Evolutionary conservation across 2,113 vertebrate species (phyloP), one percentile per base, ranked within the genome.

Genomic region (Sinocyclocheilus anophthalmus): DNA sequence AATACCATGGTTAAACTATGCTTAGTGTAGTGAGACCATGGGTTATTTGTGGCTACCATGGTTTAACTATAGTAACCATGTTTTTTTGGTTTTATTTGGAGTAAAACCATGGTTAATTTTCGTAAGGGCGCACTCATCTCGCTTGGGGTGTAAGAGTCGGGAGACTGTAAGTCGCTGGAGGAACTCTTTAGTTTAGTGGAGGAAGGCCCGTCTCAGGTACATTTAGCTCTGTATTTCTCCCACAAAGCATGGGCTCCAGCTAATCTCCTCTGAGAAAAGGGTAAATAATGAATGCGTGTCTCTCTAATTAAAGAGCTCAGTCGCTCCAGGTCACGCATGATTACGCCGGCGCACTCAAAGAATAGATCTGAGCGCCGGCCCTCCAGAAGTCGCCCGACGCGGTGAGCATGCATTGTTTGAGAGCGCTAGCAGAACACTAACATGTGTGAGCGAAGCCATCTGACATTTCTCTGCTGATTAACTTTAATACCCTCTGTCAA

Each of bases 281-380:
- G 45, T 73, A 93, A 94, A 91, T 90, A 95, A 93, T 89, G 86
- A 90, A 87, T 16, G 59, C 81, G 33, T 83, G 85, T 84, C 37
- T 83, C 87, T 88, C 90, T 94, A 94, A 95, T 94, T 94, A 89
- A 92, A 94, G 93, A 91, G 85, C 85, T 20, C 85, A 72, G 91
- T 73, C 93, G 87, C 92, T 94, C 76, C 59, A 81, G 8, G 85
- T 92, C 94, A 85, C 42, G 82, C 89, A 81, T 92, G 90, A 95
- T 92, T 93, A 93, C 92, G 70, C 90, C 61, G 30, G 88, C 87
- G 89, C 88, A 88, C 90, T 91, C 88, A 92, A 92, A 92, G 92
- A 93, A 92, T 91, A 93, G 88, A 88, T 88, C 87, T 91, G 91
- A 42, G 42, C 8, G 8, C 42, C 42, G 42, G 7, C 42, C 7